Base-by-base conservation (phyloP, 2,888 invertebrate genomes). In the Poecilobothrus nobilitatus region DNA sequence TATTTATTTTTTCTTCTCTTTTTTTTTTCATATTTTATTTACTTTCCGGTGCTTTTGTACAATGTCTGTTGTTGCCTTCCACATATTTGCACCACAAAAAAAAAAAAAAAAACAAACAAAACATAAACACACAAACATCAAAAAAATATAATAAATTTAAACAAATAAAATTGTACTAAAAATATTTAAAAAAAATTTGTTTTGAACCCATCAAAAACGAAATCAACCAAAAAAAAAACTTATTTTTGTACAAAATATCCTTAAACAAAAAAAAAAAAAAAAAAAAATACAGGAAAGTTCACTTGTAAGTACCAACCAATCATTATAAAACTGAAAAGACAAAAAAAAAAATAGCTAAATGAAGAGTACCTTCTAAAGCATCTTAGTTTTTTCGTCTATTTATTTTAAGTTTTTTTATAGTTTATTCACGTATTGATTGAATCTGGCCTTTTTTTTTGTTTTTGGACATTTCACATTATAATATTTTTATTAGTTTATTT, bases 91-190 rank as follows among this genome's bases (percentile, higher is more conserved):
- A 53, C 18, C 7, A 53, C 7, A 18, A 53, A 15, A 53, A 18
- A 53, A 12, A 53, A 76, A 75, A 73, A 77, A 76, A 72, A 76
- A 74, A 73, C 15, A 53, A 53, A 18, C 9, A 53, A 53, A 53
- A 53, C 53, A 53, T 27, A 27, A 27, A 41, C 53, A 53, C 53
- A 53, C n/a, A 53, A 12, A 53, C 53, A 53, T 18, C 53, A 53
- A 41, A 41, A 41, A 27, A 41, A 41, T 41, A 41, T 41, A 41
- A 41, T 41, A 41, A 41, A 41, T 41, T 41, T 5, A 41, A 41
- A 41, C 4, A 41, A 41, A 41, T 12, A 41, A 41, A 15, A 37
- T 37, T 37, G 10, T 37, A 53, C 15, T 53, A 53, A 53, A 53
- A 53, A 53, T 53, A 10, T 37, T 37, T 37, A 5, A 12, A 37